Evolutionary conservation across 2,797 vertebrate species (phyloP), one percentile per base, ranked within the genome.

Genomic region (Sebastes wilsoni): DNA sequence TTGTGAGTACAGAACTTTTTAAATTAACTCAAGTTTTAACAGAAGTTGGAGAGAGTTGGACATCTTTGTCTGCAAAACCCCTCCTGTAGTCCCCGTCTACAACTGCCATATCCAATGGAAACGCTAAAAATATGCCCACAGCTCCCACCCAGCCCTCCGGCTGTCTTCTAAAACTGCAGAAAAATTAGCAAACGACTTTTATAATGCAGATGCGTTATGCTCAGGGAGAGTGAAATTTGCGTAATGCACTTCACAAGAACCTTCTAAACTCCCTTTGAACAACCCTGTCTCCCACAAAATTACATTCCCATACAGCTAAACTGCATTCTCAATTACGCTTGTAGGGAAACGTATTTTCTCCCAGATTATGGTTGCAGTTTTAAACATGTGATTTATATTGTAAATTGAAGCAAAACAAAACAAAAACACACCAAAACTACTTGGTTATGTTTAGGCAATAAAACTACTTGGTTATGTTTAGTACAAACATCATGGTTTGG

Each of bases 11-110:
- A 79, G 65, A 49, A 77, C 62, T 72, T 83, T 68, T 72, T 65
- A 68, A 87, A 79, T 87, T 13, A 88, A 90, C 66, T 82, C 75
- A 81, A 70, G 76, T 78, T 86, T 83, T 49, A 77, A 92, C 84
- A 87, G 71, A 84, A 79, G 66, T 55, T 78, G 72, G 81, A 85
- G 62, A 81, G 64, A 69, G 56, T 61, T 76, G 69, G 84, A 87
- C 58, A 55, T 81, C 28, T 72, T 77, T 60, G 52, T 80, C 68
- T 69, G 58, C 65, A 67, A 78, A 10, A 23, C 81, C 52, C 66
- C 78, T 71, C 62, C 59, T 62, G 16, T 22, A 80, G 30, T 71
- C 32, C 52, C 34, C 59, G 8, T 64, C 58, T 80, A 84, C 59
- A 74, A 75, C 66, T 56, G 67, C 76, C 11, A 68, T 49, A 67